Conservation (phyloP, 2,797 vertebrate genomes). For the Mormyrus hasselquistii region DNA sequence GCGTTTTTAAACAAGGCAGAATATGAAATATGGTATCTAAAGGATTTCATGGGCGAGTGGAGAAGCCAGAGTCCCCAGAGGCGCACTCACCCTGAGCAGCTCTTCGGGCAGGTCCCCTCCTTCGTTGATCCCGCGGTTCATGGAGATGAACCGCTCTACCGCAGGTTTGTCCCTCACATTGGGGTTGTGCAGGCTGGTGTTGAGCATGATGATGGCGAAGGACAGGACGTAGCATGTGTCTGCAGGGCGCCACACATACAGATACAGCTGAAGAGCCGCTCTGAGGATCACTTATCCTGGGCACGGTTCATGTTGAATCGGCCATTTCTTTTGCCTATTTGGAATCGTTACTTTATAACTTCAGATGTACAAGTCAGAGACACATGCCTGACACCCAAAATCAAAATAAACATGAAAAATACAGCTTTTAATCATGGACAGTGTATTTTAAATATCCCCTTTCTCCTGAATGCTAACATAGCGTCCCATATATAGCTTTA, state of each 20-base stretch:
- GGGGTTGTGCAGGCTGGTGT: conserved; percentile 96
- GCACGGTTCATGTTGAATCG: not conserved
- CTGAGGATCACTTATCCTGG: not conserved
- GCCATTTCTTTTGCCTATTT: not conserved
- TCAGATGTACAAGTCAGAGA: not conserved
- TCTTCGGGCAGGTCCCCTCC: conserved; percentile 95
- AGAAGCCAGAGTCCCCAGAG: not conserved
- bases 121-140: conserved; percentile 96
- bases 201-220: conserved; percentile 96
- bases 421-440: not conserved
- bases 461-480: not conserved
- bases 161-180: conserved; percentile 92
- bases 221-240: conserved; percentile 96
- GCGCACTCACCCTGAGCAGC: conserved; percentile 76
- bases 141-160: conserved; percentile 89
- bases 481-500: not conserved
- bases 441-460: not conserved
- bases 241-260: conserved; percentile 43
- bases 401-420: not conserved
- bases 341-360: not conserved
- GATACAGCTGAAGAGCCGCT: not conserved
- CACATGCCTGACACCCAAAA: not conserved
- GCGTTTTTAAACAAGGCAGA: not conserved
- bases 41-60: not conserved
- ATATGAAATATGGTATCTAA: not conserved